Conservation (phyloP, 1,140 invertebrate genomes). For the Gryllus bimaculatus region DNA sequence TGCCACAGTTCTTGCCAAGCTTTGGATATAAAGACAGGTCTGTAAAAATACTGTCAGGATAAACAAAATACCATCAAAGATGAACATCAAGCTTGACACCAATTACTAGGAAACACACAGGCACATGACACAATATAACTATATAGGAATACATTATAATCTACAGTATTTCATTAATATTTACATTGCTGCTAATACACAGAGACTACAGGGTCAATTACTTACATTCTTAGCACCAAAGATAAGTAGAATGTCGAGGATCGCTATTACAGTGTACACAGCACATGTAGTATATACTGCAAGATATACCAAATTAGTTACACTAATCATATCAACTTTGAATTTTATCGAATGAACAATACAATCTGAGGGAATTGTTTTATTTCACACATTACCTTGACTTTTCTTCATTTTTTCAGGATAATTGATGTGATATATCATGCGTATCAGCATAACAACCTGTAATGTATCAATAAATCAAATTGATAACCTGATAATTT, state of each 20-base stretch:
- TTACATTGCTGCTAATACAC: not conserved
- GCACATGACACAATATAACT: not conserved
- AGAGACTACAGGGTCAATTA: not conserved
- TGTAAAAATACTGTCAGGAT: not conserved
- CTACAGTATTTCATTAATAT: no score
- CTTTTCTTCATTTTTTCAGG: not conserved
- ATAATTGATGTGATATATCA: not conserved
- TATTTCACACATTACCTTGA: not conserved
- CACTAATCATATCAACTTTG: no score
- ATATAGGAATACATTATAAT: not conserved
- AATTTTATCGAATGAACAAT: no score
- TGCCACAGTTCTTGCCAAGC: not conserved
- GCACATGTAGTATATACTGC: not conserved
- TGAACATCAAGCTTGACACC: not conserved
- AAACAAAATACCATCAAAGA: not conserved
- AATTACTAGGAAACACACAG: not conserved
- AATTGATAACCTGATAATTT: not conserved
- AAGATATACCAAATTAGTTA: not conserved
- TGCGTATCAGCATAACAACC: not conserved
- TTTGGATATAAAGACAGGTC: not conserved
- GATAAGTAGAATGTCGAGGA: not conserved
- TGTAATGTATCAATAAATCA: not conserved
- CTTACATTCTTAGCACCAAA: conserved; percentile 1
- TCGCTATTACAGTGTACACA: not conserved
- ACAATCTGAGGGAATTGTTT: no score